Conservation (phyloP, 2,113 vertebrate genomes). For the Macquaria ambigua region DNA sequence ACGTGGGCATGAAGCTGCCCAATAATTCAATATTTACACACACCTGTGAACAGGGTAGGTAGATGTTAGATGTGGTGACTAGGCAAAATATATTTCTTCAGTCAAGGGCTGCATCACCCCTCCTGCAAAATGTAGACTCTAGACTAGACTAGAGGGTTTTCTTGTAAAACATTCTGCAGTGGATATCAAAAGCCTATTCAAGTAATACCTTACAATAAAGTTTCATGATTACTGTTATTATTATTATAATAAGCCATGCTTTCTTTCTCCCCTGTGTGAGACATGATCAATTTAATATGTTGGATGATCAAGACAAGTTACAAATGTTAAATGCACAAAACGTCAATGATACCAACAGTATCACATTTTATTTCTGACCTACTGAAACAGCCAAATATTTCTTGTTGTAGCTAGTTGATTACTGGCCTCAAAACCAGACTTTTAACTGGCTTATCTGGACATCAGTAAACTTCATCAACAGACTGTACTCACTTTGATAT, state of each 20-base stretch:
- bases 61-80: background rate
- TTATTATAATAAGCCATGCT: too few species aligned
- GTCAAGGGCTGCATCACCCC: background rate
- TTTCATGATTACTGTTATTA: background rate
- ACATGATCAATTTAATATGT: constrained; percentile 2
- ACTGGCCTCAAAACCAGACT: background rate
- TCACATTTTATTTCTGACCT: background rate
- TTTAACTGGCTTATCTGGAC: constrained; percentile 1
- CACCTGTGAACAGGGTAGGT: background rate
- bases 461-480: background rate
- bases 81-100: background rate
- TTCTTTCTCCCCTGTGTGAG: background rate
- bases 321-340: background rate
- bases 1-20: background rate
- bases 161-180: background rate
- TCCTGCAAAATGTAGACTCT: background rate
- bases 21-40: constrained; percentile 20
- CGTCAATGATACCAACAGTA: background rate
- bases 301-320: background rate
- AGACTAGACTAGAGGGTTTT: background rate
- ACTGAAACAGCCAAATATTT: background rate
- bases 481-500: background rate
- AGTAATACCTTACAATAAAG: background rate
- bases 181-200: background rate
- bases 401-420: background rate